phyloP scores from a whole-genome alignment of 2,797 vertebrate species.

The Sarcophilus harrisii region DNA sequence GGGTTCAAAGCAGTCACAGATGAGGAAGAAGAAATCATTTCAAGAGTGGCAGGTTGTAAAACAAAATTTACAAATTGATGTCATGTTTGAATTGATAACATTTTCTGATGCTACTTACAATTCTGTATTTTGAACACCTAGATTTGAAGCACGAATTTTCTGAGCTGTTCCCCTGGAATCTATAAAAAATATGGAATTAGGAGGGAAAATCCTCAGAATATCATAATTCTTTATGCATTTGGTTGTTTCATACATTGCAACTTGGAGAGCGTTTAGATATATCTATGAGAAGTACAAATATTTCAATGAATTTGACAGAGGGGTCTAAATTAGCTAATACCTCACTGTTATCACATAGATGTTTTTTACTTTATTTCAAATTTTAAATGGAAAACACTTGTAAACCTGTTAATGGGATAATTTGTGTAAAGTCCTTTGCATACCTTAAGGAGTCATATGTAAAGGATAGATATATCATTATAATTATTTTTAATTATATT shows the following conservation, averaged over 20 bases:
- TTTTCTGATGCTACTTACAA: not conserved
- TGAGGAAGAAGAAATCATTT: not conserved
- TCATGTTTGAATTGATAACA: not conserved
- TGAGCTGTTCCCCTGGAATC: not conserved
- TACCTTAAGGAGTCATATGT: not conserved
- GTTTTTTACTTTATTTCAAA: not conserved
- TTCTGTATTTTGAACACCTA: not conserved
- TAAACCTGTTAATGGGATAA: not conserved
- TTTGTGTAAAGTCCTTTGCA: not conserved
- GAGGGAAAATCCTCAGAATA: not conserved
- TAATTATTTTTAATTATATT: not conserved
- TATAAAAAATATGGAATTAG: not conserved
- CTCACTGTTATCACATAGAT: not conserved
- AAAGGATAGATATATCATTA: not conserved
- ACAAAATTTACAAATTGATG: not conserved
- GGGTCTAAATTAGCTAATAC: not conserved
- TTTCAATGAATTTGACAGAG: not conserved
- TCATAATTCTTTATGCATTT: not conserved
- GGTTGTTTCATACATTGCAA: too few species aligned
- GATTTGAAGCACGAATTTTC: not conserved
- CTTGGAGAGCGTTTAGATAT: not conserved
- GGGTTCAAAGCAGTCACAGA: not conserved
- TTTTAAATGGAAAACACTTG: not conserved
- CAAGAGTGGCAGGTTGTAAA: conserved; percentile 7
- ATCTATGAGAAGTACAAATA: not conserved